Base-by-base conservation (phyloP, 2,888 invertebrate species). In the Torymus aiolomorphi region DNA sequence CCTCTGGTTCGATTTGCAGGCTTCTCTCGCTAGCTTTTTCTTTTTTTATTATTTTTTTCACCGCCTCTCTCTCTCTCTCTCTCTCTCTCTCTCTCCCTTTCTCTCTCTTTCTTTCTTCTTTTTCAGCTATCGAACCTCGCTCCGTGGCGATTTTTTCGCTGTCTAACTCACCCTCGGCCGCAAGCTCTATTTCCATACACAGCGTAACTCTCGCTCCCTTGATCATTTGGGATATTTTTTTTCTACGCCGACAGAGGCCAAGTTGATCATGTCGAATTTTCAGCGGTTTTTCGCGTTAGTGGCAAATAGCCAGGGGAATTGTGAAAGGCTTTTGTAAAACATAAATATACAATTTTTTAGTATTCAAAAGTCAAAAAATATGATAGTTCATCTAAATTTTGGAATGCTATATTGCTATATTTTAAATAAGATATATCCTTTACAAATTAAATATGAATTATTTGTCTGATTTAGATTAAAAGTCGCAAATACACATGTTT, bases 201-300 rank as follows among this genome's bases (percentile, higher is more conserved):
- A 42, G 42, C 42, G 42, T 42, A 42, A 42, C 42, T 42, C 1
- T 42, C 42, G 42, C 14, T 14, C 14, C 16, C 24, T 52, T 62
- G 56, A 62, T 69, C 56, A 42, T 20, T 62, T 69, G 69, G 70
- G 76, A 76, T 70, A 42, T 42, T 8, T 76, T 70, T 51, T 67
- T 18, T 54, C 66, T n/a, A n/a, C 2, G 16, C 2, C 24, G 49
- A 24, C 4, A 24, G 59, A n/a, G n/a, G 42, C 20, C 69, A 24
- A 76, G 62, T 76, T 70, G 76, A 76, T 76, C 70, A 76, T 67
- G 62, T 18, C 20, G 49, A 42, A 70, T 76, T 76, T 70, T 49
- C 12, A n/a, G 69, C 14, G 59, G 24, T 31, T 69, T 61, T 76
- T 54, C 5, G 8, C 8, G 14, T 52, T 52, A 12, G 8, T 20